These are phyloP conservation scores for Microtus montanus DNA, from an alignment of 2,113 vertebrate genomes.

Conservation along the genomic window DNA sequence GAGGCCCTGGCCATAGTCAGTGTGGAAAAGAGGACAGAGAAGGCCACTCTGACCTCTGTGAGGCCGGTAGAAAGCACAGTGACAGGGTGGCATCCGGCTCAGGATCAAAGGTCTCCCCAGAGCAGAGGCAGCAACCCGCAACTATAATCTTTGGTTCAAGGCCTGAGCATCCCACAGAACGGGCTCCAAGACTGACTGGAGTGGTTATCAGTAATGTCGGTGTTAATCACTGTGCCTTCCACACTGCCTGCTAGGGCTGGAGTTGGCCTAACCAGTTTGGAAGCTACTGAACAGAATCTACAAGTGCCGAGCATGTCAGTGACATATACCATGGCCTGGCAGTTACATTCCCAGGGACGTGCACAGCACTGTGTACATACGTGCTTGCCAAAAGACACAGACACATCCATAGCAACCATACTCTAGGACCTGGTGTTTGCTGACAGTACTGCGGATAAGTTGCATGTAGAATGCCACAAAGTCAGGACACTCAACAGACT, in stretches of 20 bases:
- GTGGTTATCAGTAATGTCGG: background rate
- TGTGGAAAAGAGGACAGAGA: slow-evolving; percentile 23
- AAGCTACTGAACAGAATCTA: background rate
- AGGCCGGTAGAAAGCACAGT: background rate
- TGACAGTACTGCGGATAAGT: background rate
- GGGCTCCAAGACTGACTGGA: background rate
- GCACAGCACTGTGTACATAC: background rate
- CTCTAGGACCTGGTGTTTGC: background rate
- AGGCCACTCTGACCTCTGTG: background rate
- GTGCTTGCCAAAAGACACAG: background rate
- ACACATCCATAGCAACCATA: background rate
- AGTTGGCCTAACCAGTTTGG: background rate
- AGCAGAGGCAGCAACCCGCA: background rate
- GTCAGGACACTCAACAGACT: background rate
- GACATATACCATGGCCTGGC: background rate
- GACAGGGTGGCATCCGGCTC: background rate
- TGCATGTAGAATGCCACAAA: background rate
- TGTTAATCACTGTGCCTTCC: background rate
- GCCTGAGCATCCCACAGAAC: background rate
- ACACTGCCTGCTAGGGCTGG: background rate
- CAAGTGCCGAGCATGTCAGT: background rate
- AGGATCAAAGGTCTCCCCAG: background rate
- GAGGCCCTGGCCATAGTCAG: slow-evolving; percentile 31
- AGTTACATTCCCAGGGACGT: background rate
- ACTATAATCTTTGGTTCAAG: background rate